phyloP scores from a whole-genome alignment of 2,113 vertebrate genomes.

The Entomyzon cyanotis region DNA sequence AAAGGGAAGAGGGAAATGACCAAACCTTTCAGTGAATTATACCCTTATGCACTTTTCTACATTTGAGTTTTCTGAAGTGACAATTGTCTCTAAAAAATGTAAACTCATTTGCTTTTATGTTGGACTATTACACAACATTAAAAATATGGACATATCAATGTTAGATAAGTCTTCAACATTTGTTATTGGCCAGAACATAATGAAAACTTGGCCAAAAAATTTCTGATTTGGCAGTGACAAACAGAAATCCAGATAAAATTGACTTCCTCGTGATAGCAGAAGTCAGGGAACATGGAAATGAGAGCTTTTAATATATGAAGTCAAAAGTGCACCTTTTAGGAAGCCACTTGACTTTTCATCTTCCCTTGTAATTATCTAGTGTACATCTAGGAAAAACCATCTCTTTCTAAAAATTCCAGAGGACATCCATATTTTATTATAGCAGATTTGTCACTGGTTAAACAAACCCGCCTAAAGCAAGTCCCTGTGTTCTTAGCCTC shows the following conservation, averaged over 20 bases:
- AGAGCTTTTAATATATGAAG: neutral
- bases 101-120: neutral
- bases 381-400: neutral
- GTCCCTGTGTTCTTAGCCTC: neutral
- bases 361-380: neutral
- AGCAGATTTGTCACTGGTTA: neutral
- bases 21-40: neutral
- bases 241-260: neutral
- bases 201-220: neutral
- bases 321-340: neutral
- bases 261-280: neutral
- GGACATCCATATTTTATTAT: conserved; percentile 14
- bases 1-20: neutral
- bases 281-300: neutral
- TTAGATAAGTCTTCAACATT: neutral
- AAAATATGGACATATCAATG: neutral
- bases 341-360: neutral
- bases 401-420: neutral
- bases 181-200: neutral
- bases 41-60: neutral
- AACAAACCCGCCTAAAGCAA: conserved; percentile 8
- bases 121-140: neutral
- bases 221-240: neutral
- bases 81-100: neutral
- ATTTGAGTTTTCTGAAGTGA: neutral